A percentile compares a stretch with the other conserved stretches of the same genome.
phyloP scores from a whole-genome alignment of 2,113 vertebrate species.

The Eulemur macaco region DNA sequence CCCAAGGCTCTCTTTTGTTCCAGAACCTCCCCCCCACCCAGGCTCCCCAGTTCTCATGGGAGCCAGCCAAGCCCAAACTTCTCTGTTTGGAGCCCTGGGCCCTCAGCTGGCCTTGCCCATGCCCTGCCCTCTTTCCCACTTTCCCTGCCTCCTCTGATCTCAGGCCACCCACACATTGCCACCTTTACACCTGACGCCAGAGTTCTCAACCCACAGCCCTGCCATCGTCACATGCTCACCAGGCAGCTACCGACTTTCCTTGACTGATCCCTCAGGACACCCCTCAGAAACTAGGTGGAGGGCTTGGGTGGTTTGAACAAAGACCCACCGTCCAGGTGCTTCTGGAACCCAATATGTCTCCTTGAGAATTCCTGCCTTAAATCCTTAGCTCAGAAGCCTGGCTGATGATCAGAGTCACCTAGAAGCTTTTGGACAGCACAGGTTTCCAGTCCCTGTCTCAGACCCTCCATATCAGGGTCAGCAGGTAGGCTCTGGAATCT shows the following conservation, averaged over 20 bases:
- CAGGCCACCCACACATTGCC: background rate
- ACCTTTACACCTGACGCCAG: background rate
- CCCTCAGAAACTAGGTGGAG: background rate
- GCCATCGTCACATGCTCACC: background rate
- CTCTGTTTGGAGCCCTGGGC: background rate
- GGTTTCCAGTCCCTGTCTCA: background rate
- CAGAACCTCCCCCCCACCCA: background rate
- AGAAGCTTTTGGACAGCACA: background rate
- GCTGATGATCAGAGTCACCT: background rate
- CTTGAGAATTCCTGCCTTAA: slow-evolving; percentile 13
- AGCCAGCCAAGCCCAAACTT: background rate
- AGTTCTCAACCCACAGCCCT: background rate
- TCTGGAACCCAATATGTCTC: background rate
- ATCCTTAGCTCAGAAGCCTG: background rate
- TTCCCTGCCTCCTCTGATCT: background rate
- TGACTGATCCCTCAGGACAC: slow-evolving; percentile 14
- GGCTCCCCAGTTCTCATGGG: background rate
- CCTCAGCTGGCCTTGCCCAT: background rate
- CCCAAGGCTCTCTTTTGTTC: background rate
- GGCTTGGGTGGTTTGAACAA: slow-evolving; percentile 32
- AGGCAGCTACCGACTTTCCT: background rate
- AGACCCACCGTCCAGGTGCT: slow-evolving; percentile 32
- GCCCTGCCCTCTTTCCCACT: background rate
- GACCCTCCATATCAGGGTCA: background rate
- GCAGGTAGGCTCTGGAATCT: background rate